Percentiles rank a stretch among this genome's conserved stretches.
These are phyloP conservation scores for Frankliniella fusca DNA, from an alignment of 2,888 invertebrate genomes.

Conservation along the genomic window DNA sequence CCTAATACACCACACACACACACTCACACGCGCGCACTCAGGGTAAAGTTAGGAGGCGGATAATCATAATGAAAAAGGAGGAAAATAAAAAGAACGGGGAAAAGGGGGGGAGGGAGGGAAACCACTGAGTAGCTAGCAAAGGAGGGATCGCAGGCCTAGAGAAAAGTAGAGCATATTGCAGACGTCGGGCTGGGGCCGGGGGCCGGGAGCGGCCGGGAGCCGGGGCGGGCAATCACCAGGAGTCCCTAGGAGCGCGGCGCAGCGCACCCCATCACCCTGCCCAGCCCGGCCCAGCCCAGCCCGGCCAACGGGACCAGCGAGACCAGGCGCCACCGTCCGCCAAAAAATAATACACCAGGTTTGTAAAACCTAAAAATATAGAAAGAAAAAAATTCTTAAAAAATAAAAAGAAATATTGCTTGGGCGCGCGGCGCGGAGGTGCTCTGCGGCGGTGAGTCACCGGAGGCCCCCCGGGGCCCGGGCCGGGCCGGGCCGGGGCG, in stretches of 20 bases:
- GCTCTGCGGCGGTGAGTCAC: neutral
- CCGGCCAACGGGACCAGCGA: neutral
- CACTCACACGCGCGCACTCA: neutral
- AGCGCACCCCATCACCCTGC: neutral
- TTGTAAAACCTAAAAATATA: too few relatives aligned
- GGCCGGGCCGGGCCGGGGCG: neutral
- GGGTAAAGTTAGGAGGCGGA: too few relatives aligned
- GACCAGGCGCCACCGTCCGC: neutral
- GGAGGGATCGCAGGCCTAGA: neutral
- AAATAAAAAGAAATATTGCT: too few relatives aligned
- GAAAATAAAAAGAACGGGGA: too few relatives aligned
- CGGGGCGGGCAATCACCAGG: neutral
- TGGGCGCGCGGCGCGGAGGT: neutral
- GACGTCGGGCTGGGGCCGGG: neutral
- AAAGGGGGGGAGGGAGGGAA: too few relatives aligned
- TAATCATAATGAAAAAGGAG: too few relatives aligned
- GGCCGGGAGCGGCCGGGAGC: neutral
- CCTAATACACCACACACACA: slow-evolving; percentile 8
- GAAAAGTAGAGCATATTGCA: slow-evolving; percentile 18
- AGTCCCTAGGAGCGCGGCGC: neutral
- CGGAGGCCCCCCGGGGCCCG: neutral
- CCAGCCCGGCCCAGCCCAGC: neutral
- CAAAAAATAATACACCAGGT: too few relatives aligned
- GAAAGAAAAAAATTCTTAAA: too few relatives aligned
- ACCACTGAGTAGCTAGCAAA: neutral